phyloP scores from a whole-genome alignment of 2,113 vertebrate species.

The Macroglossus sobrinus region DNA sequence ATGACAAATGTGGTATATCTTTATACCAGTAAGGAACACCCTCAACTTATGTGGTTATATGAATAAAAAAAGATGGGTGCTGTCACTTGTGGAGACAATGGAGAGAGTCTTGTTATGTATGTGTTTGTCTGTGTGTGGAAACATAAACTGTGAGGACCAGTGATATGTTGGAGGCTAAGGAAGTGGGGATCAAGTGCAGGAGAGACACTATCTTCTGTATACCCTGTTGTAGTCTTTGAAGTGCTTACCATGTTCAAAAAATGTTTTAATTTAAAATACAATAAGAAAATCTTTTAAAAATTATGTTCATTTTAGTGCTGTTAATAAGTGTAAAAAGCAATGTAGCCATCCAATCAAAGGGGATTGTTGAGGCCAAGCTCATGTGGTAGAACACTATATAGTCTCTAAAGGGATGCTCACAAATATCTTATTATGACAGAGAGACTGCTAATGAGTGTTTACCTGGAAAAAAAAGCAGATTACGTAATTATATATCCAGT shows the following conservation, averaged over 20 bases:
- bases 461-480: not conserved
- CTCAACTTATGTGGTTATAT: rapidly evolving
- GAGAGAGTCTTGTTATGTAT: rapidly evolving
- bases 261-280: not conserved
- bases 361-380: not conserved
- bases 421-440: not conserved
- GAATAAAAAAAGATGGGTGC: not conserved
- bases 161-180: not conserved
- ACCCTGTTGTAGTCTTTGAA: not conserved
- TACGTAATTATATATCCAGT: not conserved
- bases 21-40: rapidly evolving
- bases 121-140: not conserved
- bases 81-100: not conserved
- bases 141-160: not conserved
- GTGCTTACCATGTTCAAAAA: not conserved
- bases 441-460: not conserved
- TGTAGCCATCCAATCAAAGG: not conserved
- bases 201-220: not conserved
- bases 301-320: not conserved
- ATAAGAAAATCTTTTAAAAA: not conserved
- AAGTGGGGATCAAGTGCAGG: not conserved
- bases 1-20: rapidly evolving
- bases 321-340: not conserved
- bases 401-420: not conserved
- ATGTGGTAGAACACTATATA: not conserved